Base-by-base conservation (phyloP, 2,113 vertebrate genomes). In the Mandrillus leucophaeus region DNA sequence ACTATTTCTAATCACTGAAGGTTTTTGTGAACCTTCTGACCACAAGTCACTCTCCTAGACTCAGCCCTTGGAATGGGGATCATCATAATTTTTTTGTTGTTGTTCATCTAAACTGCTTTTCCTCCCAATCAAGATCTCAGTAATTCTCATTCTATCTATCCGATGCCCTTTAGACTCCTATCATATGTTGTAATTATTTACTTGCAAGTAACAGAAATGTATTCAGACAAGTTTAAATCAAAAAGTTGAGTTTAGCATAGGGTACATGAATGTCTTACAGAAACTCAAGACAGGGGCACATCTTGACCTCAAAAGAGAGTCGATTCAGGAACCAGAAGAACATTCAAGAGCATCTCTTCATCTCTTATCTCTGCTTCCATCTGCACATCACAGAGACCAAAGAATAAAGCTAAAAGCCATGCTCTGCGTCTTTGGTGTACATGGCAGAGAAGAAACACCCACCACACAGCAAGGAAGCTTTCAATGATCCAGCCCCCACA, bases 201-300 rank as follows among this genome's bases (percentile, higher is more conserved):
- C 43, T 30, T 82, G 23, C 27, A 73, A 87, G 27, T 68, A 72
- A 87, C 4, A 89, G 59, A 94, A 94, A 83, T 30, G 12, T 59
- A 38, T 30, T 85, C 16, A 72, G 48, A 83, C 25, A 93, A 81
- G 10, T 84, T 88, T 72, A 95, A 85, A 64, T 12, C 73, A 76
- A 80, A 75, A 90, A 43, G 14, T 57, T 80, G 48, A 93, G 30
- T 76, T 96, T 94, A 84, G 59, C 78, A 79, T 80, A 80, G 48
- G 17, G 4, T 35, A 38, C 25, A 78, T 32, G 52, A 92, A 32
- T 52, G 55, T 5, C 30, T 80, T 89, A 52, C 18, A 88, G 70
- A 97, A 93, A 48, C 27, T 86, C 32, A 93, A 85, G 64, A 27
- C 43, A 88, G 38, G 83, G 88, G 78, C 84, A 52, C 8, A 80